A percentile compares a stretch with the other conserved stretches of the same genome.
Conservation (phyloP, 2,113 vertebrate species). For the Atlantisia rogersi region DNA sequence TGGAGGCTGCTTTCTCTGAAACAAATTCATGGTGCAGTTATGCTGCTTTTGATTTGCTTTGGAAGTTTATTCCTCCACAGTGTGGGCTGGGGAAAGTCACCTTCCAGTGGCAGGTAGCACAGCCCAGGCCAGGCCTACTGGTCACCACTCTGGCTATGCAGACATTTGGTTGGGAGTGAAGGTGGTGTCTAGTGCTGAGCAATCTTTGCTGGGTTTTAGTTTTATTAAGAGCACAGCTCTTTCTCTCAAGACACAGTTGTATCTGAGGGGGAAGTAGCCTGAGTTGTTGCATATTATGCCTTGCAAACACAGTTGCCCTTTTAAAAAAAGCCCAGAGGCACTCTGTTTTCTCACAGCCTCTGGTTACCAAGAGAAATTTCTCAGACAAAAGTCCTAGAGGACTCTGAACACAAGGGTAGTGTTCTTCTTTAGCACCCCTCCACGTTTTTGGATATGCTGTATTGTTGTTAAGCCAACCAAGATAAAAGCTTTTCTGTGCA, state of each 20-base stretch:
- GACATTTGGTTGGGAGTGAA: background rate
- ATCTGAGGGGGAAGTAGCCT: background rate
- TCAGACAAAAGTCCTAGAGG: background rate
- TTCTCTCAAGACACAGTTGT: background rate
- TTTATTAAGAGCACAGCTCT: background rate
- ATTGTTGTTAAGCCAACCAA: constrained; percentile 64
- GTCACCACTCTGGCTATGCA: background rate
- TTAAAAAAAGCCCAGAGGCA: background rate
- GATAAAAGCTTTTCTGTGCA: constrained; percentile 49
- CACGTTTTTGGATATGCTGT: constrained; percentile 32
- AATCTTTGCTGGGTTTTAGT: background rate
- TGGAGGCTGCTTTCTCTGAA: background rate
- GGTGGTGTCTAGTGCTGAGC: background rate
- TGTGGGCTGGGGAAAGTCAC: background rate
- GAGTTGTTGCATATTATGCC: background rate
- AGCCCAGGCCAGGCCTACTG: rapidly evolving
- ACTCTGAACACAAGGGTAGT: constrained; percentile 22
- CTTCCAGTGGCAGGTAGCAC: background rate
- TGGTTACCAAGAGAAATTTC: constrained; percentile 8
- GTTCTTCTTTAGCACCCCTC: constrained; percentile 33
- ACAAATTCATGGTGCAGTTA: background rate
- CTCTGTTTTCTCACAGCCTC: background rate
- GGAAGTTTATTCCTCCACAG: background rate
- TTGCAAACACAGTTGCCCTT: constrained; percentile 3
- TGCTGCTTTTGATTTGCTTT: background rate